Evolutionary conservation across 2,113 vertebrate species (phyloP).

Genomic region (Hydrolagus affinis): DNA sequence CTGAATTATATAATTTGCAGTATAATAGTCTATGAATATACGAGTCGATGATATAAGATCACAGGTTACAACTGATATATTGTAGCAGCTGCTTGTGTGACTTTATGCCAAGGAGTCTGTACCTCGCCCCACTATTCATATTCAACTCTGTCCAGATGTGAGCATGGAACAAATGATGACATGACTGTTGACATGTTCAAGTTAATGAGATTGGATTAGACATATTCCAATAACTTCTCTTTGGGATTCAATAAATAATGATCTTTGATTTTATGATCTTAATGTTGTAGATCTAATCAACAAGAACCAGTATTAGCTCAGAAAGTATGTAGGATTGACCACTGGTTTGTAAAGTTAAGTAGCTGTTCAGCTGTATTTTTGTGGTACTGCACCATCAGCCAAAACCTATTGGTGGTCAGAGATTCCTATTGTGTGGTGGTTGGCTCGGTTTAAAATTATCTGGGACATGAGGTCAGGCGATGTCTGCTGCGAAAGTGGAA

Average conservation of each 20-base stretch:
- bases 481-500: background rate
- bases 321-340: background rate
- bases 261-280: background rate
- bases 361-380: background rate
- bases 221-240: background rate
- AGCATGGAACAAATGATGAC: background rate
- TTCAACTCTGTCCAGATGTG: background rate
- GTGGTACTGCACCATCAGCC: background rate
- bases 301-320: background rate
- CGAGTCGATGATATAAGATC: background rate
- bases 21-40: background rate
- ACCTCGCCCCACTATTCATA: background rate
- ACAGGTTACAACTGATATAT: too few relatives aligned
- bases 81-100: background rate
- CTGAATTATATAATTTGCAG: background rate
- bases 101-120: background rate
- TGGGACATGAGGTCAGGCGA: background rate
- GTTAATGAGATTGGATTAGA: background rate
- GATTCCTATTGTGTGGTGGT: background rate
- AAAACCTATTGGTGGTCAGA: background rate
- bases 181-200: background rate
- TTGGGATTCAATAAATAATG: background rate
- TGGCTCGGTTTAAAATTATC: background rate
- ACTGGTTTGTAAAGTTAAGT: background rate
- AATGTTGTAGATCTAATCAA: background rate